Evolutionary conservation across 2,113 vertebrate genomes (phyloP).

Genomic region (Pseudorhombus dupliciocellatus): DNA sequence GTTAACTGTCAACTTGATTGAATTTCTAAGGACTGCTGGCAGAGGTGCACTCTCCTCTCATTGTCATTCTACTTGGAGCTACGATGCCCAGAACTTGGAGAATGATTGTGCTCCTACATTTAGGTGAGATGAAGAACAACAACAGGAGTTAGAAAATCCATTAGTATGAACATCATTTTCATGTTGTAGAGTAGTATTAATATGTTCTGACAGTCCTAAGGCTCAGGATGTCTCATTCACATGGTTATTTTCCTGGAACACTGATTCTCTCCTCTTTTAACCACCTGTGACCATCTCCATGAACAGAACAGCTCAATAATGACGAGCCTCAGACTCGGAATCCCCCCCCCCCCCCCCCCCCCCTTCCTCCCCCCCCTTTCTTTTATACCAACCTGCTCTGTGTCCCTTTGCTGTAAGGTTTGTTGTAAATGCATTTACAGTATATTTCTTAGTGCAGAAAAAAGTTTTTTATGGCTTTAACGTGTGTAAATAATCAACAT

Average conservation of each 20-base stretch:
- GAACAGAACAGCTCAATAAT: background rate
- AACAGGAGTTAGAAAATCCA: background rate
- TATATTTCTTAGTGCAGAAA: conserved; percentile 52
- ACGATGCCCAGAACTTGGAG: too few relatives aligned
- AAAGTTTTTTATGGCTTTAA: conserved; percentile 68
- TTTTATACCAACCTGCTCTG: conserved; percentile 5
- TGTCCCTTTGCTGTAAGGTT: conserved; percentile 33
- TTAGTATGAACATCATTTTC: background rate
- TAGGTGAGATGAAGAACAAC: background rate
- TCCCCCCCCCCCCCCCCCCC: background rate
- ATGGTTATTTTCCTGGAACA: background rate
- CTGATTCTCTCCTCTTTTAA: background rate
- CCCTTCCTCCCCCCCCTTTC: background rate
- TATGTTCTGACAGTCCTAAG: background rate
- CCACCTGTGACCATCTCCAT: background rate
- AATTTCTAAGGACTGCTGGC: too few relatives aligned
- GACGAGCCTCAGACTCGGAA: background rate
- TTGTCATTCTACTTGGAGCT: background rate
- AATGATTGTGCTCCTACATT: background rate
- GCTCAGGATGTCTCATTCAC: background rate
- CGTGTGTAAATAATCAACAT: conserved; percentile 43
- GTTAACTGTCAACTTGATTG: too few relatives aligned
- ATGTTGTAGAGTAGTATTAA: background rate
- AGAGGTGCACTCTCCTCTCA: background rate
- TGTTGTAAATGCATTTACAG: conserved; percentile 32